A percentile compares a stretch with the other conserved stretches of the same genome.
phyloP scores from a whole-genome alignment of 2,888 invertebrate genomes.

The Acanthoscelides obtectus region DNA sequence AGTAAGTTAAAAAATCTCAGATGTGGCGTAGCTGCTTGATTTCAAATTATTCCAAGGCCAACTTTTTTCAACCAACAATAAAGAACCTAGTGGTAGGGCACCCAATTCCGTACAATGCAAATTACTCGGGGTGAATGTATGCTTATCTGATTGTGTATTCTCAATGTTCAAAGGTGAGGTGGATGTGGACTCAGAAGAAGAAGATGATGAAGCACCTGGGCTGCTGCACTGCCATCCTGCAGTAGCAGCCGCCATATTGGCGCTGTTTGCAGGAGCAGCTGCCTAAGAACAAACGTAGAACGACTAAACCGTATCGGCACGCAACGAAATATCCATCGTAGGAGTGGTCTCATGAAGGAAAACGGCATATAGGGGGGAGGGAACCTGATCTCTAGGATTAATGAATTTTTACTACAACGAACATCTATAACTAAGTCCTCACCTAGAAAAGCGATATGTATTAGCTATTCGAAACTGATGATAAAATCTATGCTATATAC shows the following conservation, averaged over 20 bases:
- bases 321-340: not conserved
- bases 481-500: no score
- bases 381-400: not conserved
- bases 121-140: no score
- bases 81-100: no score
- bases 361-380: not conserved
- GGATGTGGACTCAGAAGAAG: not conserved
- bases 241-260: not conserved
- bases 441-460: no score
- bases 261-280: not conserved
- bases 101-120: no score
- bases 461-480: no score
- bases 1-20: no score
- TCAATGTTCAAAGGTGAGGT: not conserved
- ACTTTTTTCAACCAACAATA: no score
- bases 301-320: not conserved
- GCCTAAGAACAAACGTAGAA: not conserved
- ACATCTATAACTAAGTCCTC: no score
- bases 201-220: not conserved
- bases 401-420: no score
- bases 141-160: not conserved
- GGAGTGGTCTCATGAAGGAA: not conserved
- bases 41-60: no score
- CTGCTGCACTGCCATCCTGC: not conserved
- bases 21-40: no score